Conservation (phyloP, 2,113 vertebrate species). For the Sorex fumeus region DNA sequence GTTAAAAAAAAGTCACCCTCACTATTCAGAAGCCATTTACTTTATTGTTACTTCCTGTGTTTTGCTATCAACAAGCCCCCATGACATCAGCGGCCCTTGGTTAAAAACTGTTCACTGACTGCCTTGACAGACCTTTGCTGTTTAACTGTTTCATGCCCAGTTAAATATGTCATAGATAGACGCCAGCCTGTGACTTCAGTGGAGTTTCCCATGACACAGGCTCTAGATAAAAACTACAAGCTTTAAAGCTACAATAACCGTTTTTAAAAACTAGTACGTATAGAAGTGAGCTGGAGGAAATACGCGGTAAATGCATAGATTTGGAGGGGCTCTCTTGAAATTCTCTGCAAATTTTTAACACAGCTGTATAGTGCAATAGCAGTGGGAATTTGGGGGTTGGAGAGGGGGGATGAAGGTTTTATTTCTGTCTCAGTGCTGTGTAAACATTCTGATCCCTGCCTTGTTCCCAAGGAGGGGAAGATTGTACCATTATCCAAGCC, state of each 20-base stretch:
- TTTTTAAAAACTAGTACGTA: background rate
- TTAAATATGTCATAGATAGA: background rate
- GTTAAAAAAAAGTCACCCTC: slow-evolving; percentile 22
- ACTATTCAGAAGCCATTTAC: slow-evolving; percentile 64
- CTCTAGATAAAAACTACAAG: background rate
- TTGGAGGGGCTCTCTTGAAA: background rate
- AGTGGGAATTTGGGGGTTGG: background rate
- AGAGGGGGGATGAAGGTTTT: background rate
- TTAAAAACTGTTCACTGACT: slow-evolving; percentile 64
- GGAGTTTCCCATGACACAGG: background rate
- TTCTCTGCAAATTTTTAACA: background rate
- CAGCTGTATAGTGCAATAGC: background rate
- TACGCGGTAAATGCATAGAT: background rate
- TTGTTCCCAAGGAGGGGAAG: background rate
- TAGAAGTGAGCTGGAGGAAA: background rate
- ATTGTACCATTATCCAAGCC: background rate
- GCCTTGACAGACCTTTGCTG: background rate
- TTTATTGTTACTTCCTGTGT: slow-evolving; percentile 69
- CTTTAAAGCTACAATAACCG: background rate
- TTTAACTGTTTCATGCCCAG: slow-evolving; percentile 54
- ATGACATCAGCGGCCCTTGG: slow-evolving; percentile 56
- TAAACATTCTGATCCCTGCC: background rate
- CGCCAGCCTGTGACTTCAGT: background rate
- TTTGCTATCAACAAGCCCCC: slow-evolving; percentile 55
- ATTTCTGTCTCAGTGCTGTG: background rate